phyloP scores from a whole-genome alignment of 2,888 invertebrate genomes.

The Agriopis marginaria region DNA sequence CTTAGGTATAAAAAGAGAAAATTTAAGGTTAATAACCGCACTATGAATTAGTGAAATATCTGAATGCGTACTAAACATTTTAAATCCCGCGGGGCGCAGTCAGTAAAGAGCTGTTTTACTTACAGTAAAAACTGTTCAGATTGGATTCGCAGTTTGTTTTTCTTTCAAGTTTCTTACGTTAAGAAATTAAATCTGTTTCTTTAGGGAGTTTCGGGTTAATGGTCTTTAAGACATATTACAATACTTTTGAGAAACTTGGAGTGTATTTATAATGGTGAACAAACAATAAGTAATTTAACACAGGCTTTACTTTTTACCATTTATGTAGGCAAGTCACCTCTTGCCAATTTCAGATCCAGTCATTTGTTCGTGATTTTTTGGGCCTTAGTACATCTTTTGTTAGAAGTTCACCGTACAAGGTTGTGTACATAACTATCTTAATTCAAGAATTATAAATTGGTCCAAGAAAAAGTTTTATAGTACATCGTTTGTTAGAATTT shows the following conservation, averaged over 20 bases:
- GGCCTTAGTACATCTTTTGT: not conserved
- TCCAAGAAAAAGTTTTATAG: not conserved
- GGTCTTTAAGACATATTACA: not conserved
- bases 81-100: slow-evolving; percentile 2
- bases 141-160: slow-evolving; percentile 6
- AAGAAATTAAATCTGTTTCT: slow-evolving; percentile 8
- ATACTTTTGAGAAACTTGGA: too few species aligned
- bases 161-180: not conserved
- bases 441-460: not conserved
- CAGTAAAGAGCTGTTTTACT: not conserved
- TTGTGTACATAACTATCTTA: slow-evolving; percentile 2
- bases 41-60: slow-evolving; percentile 3
- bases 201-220: not conserved
- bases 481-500: too few species aligned
- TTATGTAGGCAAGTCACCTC: not conserved
- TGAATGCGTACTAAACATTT: not conserved
- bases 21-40: not conserved
- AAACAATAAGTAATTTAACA: too few species aligned
- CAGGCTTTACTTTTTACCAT: not conserved
- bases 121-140: slow-evolving; percentile 3
- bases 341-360: not conserved
- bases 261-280: too few species aligned
- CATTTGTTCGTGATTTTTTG: not conserved
- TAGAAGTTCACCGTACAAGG: not conserved
- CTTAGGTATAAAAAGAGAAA: not conserved